Evolutionary conservation across 1,140 invertebrate species (phyloP).

Genomic region (Orussus abietinus): DNA sequence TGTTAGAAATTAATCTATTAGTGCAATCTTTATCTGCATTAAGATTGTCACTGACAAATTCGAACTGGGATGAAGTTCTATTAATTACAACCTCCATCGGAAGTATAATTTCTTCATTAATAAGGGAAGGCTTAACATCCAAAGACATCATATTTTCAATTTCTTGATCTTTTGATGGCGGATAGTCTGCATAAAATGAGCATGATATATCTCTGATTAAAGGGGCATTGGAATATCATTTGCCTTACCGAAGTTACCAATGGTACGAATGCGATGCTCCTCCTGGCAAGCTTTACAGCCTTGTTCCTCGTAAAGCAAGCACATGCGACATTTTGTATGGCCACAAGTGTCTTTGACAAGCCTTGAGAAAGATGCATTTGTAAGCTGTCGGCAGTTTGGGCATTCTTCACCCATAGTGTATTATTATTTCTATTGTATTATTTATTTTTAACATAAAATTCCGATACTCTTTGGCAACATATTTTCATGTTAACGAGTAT

Average conservation of each 20-base stretch:
- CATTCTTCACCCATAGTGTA: conserved; percentile 31
- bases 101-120: conserved; percentile 16
- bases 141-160: background rate
- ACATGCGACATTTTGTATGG: conserved; percentile 46
- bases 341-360: conserved; percentile 44
- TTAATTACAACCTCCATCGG: conserved; percentile 32
- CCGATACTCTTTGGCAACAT: no score
- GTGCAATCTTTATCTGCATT: no score
- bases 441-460: background rate
- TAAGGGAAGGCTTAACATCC: background rate
- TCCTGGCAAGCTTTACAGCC: conserved; percentile 40
- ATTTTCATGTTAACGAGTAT: no score
- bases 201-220: background rate
- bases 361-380: conserved; percentile 36
- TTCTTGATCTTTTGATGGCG: background rate
- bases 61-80: conserved; percentile 15
- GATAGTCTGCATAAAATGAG: conserved; percentile 9
- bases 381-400: conserved; percentile 40
- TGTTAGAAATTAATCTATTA: background rate
- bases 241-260: conserved; percentile 25
- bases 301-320: conserved; percentile 44
- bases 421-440: conserved; percentile 5
- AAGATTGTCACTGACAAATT: background rate
- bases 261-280: conserved; percentile 13
- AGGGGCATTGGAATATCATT: no score